Base-by-base conservation (phyloP, 2,113 vertebrate species). In the Gasterosteus aculeatus region DNA sequence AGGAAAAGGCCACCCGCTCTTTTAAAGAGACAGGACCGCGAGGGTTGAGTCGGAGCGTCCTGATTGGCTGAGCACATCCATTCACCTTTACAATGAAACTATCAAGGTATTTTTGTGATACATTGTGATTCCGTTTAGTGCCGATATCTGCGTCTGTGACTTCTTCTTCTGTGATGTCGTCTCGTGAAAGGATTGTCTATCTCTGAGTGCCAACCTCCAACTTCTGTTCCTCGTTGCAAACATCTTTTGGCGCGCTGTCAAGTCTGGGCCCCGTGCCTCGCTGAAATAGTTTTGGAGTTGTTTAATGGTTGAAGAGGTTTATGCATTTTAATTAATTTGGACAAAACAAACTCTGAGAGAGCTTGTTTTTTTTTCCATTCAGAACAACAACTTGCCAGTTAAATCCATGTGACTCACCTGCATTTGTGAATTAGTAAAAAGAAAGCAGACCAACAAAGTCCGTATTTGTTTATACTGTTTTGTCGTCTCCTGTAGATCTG, bases 1-100 rank as follows among this genome's bases (percentile, higher is more conserved):
- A 39, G 42, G 59, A 81, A 44, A 66, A 57, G n/a, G 44, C 26
- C 56, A 58, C 18, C 49, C 68, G 56, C 57, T 62, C 69, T 72
- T 49, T 58, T 15, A 61, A 33, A 60, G 46, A 16, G 26, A 26
- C 33, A 64, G n/a, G 22, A 65, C 41, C 42, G 49, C 58, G 15
- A 46, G 35, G 46, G 22, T 29, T 42, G 46, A 63, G 16, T 4
- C 10, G 10, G 35, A 72, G 59, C 58, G 2, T 14, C 35, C 35
- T 54, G 59, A 72, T 31, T 41, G 46, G 58, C 70, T 62, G 15
- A 53, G 44, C 22, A 31, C 16, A 15, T 10, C 14, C n/a, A 7
- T 39, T 29, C 6, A 53, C 53, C 44, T 64, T 64, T 46, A 46
- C 15, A 0, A 29, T 15, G 1, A 18, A 49, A 51, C 47, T 44